Evolutionary conservation across 2,888 invertebrate genomes (phyloP), one percentile per base, ranked within the genome.

Genomic region (Schizaphis graminum): DNA sequence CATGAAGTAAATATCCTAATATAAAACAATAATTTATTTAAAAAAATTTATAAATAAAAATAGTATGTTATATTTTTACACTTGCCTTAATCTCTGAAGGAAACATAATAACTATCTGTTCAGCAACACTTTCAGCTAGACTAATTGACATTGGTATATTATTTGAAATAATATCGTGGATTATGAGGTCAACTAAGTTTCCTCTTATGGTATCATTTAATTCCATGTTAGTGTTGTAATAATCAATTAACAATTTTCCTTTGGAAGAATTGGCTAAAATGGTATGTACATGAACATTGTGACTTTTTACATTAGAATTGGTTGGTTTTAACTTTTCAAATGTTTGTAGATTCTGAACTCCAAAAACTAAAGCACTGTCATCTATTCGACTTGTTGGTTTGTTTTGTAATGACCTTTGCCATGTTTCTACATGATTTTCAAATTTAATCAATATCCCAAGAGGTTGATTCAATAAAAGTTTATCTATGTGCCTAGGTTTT

Each of bases 71-170:
- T 61, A 86, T 86, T 86, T 47, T 26, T n/a, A 47, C 13, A 86
- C 86, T 86, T 86, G 49, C 86, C 86, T 86, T 47, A 47, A 86
- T 86, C 16, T 86, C 86, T 47, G 86, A 86, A 86, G 86, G 47
- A 86, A 86, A 86, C 86, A 86, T 86, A 86, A 1, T 16, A 4
- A 3, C 28, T 28, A 86, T 86, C 16, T 86, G 49, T 86, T 47
- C 47, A 49, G 86, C 86, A 86, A 86, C 47, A 86, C 86, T 49
- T 86, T 49, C 86, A 47, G 86, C 86, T 86, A 86, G 28, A 11
- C 28, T 86, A 28, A 86, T 86, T 86, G 47, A 86, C 86, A 86
- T 86, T 0, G 86, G 47, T 86, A 86, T 5, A 86, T 86, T 4
- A 13, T 86, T 86, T 86, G 86, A 86, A 47, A 86, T 86, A 49